Percentiles rank a stretch among this genome's conserved stretches.
phyloP scores from a whole-genome alignment of 2,797 vertebrate genomes.

The Danio tinwini region DNA sequence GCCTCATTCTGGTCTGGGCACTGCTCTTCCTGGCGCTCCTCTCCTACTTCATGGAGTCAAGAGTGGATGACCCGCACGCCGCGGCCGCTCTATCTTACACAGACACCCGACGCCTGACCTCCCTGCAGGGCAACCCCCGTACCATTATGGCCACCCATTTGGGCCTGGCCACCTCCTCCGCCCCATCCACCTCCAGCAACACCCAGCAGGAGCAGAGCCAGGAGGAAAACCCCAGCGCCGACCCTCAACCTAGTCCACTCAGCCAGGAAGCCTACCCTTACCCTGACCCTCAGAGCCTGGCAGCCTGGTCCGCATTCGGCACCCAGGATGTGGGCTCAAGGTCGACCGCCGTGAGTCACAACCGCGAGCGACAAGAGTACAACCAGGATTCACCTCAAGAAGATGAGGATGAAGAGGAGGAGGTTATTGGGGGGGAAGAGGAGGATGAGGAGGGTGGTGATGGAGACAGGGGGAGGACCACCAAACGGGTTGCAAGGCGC shows the following conservation, averaged over 20 bases:
- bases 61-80: constrained; percentile 82
- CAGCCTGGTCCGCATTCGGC: constrained; percentile 80
- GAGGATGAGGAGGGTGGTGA: constrained; percentile 62
- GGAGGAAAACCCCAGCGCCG: constrained; percentile 70
- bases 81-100: constrained; percentile 83
- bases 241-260: constrained; percentile 62
- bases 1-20: constrained; percentile 93
- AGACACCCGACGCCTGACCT: constrained; percentile 87
- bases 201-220: constrained; percentile 71
- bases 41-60: constrained; percentile 92
- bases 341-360: constrained; percentile 63
- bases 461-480: constrained; percentile 58
- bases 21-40: constrained; percentile 91
- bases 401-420: constrained; percentile 68
- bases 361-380: constrained; percentile 74
- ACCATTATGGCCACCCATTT: constrained; percentile 76
- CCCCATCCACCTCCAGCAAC: constrained; percentile 58
- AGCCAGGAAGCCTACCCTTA: constrained; percentile 71
- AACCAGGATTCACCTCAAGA: constrained; percentile 63
- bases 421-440: constrained; percentile 52
- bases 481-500: constrained; percentile 49
- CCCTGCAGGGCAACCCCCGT: constrained; percentile 78
- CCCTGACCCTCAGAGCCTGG: constrained; percentile 75
- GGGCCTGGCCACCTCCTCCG: constrained; percentile 64
- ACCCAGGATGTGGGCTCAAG: constrained; percentile 74